Percentiles rank a stretch among this genome's conserved stretches.
Conservation (phyloP, 2,888 invertebrate species). For the Scotopteryx bipunctaria region DNA sequence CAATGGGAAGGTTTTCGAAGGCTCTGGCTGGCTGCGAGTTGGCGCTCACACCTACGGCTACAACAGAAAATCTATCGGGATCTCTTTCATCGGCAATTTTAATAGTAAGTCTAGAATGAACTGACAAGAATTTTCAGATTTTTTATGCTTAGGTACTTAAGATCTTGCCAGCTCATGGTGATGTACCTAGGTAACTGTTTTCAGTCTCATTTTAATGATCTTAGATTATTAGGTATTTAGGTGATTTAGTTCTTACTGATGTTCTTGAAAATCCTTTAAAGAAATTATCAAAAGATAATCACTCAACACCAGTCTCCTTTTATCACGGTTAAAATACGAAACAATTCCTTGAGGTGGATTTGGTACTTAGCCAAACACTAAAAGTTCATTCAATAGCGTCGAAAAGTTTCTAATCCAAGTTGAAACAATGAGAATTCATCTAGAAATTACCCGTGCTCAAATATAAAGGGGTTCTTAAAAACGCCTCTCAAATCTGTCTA, state of each 20-base stretch:
- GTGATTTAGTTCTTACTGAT: too few species aligned
- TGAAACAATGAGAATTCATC: neutral
- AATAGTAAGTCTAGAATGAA: slow-evolving; percentile 62
- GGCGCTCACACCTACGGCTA: slow-evolving; percentile 85
- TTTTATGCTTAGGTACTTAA: too few species aligned
- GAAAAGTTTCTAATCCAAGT: neutral
- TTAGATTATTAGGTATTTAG: too few species aligned
- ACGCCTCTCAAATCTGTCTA: too few species aligned
- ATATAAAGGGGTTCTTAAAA: too few species aligned
- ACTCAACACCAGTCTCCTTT: too few species aligned
- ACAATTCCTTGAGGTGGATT: neutral
- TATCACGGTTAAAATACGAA: slow-evolving; percentile 16
- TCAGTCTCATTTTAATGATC: too few species aligned
- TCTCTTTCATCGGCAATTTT: slow-evolving; percentile 84
- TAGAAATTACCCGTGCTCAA: neutral
- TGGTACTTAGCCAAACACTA: neutral
- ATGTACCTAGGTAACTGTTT: too few species aligned
- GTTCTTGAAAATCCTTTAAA: too few species aligned
- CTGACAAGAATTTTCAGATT: neutral
- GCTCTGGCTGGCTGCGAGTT: slow-evolving; percentile 84
- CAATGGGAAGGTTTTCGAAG: slow-evolving; percentile 86
- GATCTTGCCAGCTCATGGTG: too few species aligned
- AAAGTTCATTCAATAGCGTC: neutral
- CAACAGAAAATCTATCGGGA: slow-evolving; percentile 84
- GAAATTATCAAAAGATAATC: too few species aligned